phyloP scores from a whole-genome alignment of 2,888 invertebrate genomes.

The Pemphredon lugubris region DNA sequence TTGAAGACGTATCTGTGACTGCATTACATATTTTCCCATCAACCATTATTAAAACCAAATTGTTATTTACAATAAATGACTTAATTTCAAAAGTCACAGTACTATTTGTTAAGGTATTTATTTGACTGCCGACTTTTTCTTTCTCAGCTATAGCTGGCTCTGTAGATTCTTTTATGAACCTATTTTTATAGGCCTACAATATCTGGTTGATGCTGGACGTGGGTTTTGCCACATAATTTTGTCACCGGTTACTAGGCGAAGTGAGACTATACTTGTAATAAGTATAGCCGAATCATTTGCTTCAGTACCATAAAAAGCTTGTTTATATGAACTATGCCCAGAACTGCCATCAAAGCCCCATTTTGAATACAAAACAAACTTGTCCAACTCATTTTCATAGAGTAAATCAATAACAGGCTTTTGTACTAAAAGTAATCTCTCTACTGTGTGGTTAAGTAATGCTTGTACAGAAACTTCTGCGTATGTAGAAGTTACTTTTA shows the following conservation, averaged over 20 bases:
- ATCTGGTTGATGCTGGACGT: too few species aligned
- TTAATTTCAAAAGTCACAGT: background rate
- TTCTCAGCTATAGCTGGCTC: too few species aligned
- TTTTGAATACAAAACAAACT: background rate
- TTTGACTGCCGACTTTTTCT: background rate
- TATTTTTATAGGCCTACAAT: too few species aligned
- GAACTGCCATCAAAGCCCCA: background rate
- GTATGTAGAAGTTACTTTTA: background rate
- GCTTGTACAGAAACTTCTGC: background rate
- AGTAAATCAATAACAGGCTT: background rate
- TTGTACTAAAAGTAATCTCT: background rate
- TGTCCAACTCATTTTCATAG: background rate
- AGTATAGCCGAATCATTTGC: too few species aligned
- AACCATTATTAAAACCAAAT: background rate
- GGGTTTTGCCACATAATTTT: too few species aligned
- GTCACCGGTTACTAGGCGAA: too few species aligned
- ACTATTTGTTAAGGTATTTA: background rate
- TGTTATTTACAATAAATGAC: background rate
- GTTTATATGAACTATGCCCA: too few species aligned
- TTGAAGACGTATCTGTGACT: background rate
- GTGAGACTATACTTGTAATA: too few species aligned
- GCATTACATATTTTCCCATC: background rate
- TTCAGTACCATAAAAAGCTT: background rate
- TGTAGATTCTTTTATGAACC: too few species aligned
- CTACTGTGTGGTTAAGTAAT: background rate